phyloP scores from a whole-genome alignment of 1,140 invertebrate species.

The honey bee (Apis mellifera) region DNA sequence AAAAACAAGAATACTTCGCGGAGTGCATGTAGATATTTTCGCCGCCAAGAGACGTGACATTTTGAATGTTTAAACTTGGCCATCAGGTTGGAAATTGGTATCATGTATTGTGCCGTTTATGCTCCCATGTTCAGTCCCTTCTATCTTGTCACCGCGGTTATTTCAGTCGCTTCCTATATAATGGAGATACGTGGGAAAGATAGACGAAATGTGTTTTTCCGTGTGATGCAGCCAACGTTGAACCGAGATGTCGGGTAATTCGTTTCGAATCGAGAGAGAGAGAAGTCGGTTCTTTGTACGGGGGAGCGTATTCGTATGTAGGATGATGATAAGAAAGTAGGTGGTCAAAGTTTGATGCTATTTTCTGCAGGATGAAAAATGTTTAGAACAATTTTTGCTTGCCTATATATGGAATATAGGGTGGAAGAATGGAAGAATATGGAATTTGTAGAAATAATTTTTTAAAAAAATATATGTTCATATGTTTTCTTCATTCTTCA shows the following conservation, averaged over 20 bases:
- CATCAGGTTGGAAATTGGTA: not conserved
- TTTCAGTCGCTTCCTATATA: not conserved
- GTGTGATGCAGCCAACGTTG: not conserved
- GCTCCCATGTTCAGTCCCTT: too few species aligned
- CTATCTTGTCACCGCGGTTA: not conserved
- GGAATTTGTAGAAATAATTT: too few species aligned
- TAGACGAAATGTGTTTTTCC: not conserved
- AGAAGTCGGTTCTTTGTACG: not conserved
- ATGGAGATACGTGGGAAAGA: not conserved
- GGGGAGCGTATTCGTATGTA: too few species aligned
- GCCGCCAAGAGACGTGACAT: not conserved
- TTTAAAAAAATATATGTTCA: too few species aligned
- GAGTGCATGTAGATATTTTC: not conserved
- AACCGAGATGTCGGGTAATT: not conserved
- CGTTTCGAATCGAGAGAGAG: not conserved
- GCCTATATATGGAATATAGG: too few species aligned
- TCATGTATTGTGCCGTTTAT: not conserved
- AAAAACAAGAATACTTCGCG: not conserved
- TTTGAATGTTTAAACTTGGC: constrained; percentile 8
- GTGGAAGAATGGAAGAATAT: too few species aligned
- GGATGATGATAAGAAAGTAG: too few species aligned
- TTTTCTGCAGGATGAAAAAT: too few species aligned
- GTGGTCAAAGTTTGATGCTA: too few species aligned
- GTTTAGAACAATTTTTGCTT: too few species aligned
- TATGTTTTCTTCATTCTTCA: too few species aligned